Conservation (phyloP, 1,140 invertebrate genomes). For the Papilio polytes region DNA sequence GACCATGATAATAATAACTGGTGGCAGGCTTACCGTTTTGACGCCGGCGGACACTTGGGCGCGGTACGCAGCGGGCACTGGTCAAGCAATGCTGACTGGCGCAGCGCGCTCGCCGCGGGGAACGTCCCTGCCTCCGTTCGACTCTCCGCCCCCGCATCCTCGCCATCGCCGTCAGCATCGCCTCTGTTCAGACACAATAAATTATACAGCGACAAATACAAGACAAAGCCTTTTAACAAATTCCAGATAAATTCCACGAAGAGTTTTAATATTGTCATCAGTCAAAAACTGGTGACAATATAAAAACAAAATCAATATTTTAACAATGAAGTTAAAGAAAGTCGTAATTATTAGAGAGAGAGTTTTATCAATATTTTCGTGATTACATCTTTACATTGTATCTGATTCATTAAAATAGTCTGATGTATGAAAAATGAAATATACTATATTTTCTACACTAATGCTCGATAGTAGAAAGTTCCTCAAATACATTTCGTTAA, state of each 20-base stretch:
- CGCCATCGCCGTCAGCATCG: conserved; percentile 39
- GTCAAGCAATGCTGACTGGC: conserved; percentile 82
- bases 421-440: too few relatives aligned
- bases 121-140: conserved; percentile 64
- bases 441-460: too few relatives aligned
- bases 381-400: background rate
- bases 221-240: too few relatives aligned
- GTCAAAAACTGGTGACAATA: background rate
- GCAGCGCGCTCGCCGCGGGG: conserved; percentile 72
- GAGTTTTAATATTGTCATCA: too few relatives aligned
- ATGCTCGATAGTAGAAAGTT: too few relatives aligned
- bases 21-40: conserved; percentile 71
- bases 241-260: too few relatives aligned
- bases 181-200: background rate
- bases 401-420: too few relatives aligned
- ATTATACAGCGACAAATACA: too few relatives aligned
- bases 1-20: too few relatives aligned
- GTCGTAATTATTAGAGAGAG: background rate
- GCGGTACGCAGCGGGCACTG: conserved; percentile 86
- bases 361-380: background rate
- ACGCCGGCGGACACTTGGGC: conserved; percentile 85
- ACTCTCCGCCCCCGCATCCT: conserved; percentile 48
- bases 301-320: background rate
- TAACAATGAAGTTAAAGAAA: background rate
- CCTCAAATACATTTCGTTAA: too few relatives aligned